phyloP scores from a whole-genome alignment of 2,797 vertebrate genomes.

The Takifugu rubripes region DNA sequence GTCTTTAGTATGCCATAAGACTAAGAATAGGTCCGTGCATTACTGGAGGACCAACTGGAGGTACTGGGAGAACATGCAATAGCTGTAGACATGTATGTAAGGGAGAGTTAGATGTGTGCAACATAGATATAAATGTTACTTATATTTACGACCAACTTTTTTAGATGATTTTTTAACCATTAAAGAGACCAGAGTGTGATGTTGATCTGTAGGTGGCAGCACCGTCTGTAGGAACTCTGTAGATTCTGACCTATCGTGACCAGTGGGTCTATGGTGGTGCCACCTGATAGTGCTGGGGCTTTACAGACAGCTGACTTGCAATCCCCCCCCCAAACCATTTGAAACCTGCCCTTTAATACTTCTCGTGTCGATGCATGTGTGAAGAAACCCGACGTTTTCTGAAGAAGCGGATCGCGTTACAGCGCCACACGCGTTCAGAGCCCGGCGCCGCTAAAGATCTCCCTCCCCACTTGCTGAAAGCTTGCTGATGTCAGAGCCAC shows the following conservation, averaged over 20 bases:
- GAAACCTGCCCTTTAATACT: conserved; percentile 11
- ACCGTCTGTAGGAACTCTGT: not conserved
- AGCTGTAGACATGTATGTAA: not conserved
- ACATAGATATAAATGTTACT: not conserved
- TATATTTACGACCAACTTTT: not conserved
- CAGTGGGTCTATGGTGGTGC: conserved; percentile 29
- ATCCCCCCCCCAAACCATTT: conserved; percentile 7
- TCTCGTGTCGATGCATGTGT: no score
- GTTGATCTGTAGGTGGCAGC: conserved; percentile 58
- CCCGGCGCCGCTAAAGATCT: conserved; percentile 2
- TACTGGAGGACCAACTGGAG: conserved; percentile 69
- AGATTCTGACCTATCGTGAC: conserved; percentile 24
- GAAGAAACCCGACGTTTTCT: no score
- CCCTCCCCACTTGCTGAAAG: conserved; percentile 18
- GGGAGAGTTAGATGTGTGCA: no score
- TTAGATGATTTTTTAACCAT: not conserved
- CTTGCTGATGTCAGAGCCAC: conserved; percentile 53
- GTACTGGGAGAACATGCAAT: conserved; percentile 37
- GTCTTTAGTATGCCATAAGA: conserved; percentile 64
- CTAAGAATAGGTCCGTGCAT: conserved; percentile 77
- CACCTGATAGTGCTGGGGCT: conserved; percentile 34
- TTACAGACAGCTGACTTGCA: conserved; percentile 42
- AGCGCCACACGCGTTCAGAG: not conserved
- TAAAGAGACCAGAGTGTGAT: not conserved
- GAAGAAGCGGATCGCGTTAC: no score